Base-by-base conservation (phyloP, 2,797 vertebrate species). In the Eulemur albifrons region DNA sequence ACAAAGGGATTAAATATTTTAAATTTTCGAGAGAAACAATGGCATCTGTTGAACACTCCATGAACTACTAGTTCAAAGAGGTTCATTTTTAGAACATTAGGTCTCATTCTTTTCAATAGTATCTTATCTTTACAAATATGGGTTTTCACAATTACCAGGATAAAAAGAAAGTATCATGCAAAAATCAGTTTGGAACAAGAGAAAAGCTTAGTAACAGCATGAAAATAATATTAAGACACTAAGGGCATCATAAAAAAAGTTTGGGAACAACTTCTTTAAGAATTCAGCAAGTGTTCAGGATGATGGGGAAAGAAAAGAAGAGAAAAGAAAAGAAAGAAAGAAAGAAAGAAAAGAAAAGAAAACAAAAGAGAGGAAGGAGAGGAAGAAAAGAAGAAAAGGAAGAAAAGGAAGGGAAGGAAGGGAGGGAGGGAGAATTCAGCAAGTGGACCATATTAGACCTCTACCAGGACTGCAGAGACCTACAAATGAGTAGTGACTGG, bases 11-110 rank as follows among this genome's bases (percentile, higher is more conserved):
- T n/a, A 48, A 32, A 27, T 79, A 80, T 32, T 61, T 96, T 79
- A 90, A 90, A 84, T 84, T 80, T 96, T 75, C 73, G 48, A 63
- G 75, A 87, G 32, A 88, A 88, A 93, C 30, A 88, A 45, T 45
- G 76, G 81, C 73, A 93, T 72, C 93, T 91, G 38, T 57, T 88
- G 73, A 96, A 50, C n/a, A 93, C 0, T 72, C 17, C 5, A 5
- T 52, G 35, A 96, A 90, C 48, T 89, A 70, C 30, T 57, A 86
- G 52, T 85, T 94, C 45, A 82, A 82, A 43, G 48, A 80, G 9
- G 30, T 90, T 81, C 72, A 72, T 13, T 73, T 21, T 76, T 45
- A 52, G 35, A 38, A 72, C 7, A 75, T 48, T 83, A 82, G 38
- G 11, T 90, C 69, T 88, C 20, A 80, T 87, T 89, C 30, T 89